phyloP scores from a whole-genome alignment of 2,888 invertebrate genomes.

The Phyllotreta cruciferae region DNA sequence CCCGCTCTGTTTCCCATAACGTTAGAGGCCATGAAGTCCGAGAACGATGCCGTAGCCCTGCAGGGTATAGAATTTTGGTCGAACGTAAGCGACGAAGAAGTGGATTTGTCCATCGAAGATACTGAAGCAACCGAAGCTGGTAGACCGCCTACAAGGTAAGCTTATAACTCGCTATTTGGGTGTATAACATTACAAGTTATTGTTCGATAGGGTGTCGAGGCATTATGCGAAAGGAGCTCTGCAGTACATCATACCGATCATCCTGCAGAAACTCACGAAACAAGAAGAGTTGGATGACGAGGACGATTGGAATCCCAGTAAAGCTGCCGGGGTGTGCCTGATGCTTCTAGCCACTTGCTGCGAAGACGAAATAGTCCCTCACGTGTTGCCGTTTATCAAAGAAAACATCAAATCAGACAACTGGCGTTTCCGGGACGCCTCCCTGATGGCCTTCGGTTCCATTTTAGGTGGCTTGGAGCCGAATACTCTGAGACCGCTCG shows the following conservation, averaged over 20 bases:
- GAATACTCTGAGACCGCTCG: conserved; percentile 86
- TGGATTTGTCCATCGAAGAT: conserved; percentile 92
- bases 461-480: conserved; percentile 84
- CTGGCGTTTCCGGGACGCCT: conserved; percentile 90
- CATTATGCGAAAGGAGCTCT: conserved; percentile 99
- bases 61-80: conserved; percentile 99
- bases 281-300: conserved; percentile 98
- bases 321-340: conserved; percentile 98
- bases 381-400: conserved; percentile 95
- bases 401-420: conserved; percentile 91
- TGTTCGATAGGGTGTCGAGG: conserved; percentile 75
- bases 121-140: conserved; percentile 93
- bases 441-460: conserved; percentile 97
- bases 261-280: conserved; percentile 93
- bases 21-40: conserved; percentile 97
- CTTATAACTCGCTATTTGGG: background rate
- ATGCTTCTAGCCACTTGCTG: conserved; percentile 98
- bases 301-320: conserved; percentile 99
- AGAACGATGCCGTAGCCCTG: conserved; percentile 92
- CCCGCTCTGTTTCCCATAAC: conserved; percentile 98
- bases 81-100: conserved; percentile 99
- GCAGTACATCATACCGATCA: conserved; percentile 91
- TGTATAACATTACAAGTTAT: too few species aligned
- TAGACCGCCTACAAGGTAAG: conserved; percentile 77
- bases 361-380: conserved; percentile 89